A percentile compares a stretch with the other conserved stretches of the same genome.
These are phyloP conservation scores for Myotis myotis DNA, from an alignment of 2,797 vertebrate genomes.

Conservation along the genomic window DNA sequence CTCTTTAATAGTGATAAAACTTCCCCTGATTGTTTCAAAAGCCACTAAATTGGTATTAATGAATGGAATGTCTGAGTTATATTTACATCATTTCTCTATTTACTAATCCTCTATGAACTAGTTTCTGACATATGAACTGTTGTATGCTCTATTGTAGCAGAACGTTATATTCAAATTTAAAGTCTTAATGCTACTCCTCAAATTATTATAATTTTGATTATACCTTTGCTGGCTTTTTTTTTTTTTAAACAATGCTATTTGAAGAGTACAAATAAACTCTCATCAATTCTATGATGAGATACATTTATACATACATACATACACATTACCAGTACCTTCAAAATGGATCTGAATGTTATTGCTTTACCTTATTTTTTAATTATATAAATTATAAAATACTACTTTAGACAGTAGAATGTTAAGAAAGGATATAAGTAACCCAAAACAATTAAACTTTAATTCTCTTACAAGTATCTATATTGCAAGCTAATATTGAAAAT, in stretches of 20 bases:
- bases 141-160: neutral
- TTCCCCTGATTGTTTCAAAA: neutral
- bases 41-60: neutral
- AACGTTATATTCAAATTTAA: neutral
- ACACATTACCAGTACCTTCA: neutral
- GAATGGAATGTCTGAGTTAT: neutral
- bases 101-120: neutral
- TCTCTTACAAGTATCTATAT: neutral
- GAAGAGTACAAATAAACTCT: too few species aligned
- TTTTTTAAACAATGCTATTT: neutral
- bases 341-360: neutral
- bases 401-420: neutral
- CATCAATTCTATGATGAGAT: neutral
- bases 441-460: conserved; percentile 18
- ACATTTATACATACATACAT: neutral
- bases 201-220: conserved; percentile 1
- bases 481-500: neutral
- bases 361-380: conserved; percentile 8
- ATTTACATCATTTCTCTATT: neutral
- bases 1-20: neutral
- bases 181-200: neutral
- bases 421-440: neutral
- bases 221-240: neutral
- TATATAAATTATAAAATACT: neutral
- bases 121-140: neutral